Evolutionary conservation across 2,113 vertebrate species (phyloP), one percentile per base, ranked within the genome.

Genomic region (Tenrec ecaudatus): DNA sequence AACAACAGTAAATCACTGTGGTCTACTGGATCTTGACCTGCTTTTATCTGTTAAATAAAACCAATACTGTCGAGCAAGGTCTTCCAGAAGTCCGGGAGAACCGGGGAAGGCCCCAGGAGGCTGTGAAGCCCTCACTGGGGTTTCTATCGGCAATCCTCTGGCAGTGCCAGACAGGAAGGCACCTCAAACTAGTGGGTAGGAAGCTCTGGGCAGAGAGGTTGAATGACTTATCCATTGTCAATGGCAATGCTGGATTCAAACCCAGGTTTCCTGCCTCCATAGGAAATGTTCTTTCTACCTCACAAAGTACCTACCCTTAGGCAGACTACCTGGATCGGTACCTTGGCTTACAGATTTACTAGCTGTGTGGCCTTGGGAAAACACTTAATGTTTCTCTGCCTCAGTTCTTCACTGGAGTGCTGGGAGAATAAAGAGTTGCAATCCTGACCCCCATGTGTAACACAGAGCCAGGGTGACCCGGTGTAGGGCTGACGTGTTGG

Each of bases 51-150:
- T 38, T 33, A 2, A 8, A 33, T 31, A 3, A 22, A 62, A 40
- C 27, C 25, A 20, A 14, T 7, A 2, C 0, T 3, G 12, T 12
- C 0, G 33, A 84, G 43, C 1, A 1, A 0, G 36, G 27, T 17
- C 57, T 73, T 77, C 22, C 27, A 0, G 17, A 57, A 16, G 22
- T 43, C 47, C 11, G 14, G 15, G 38, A 29, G 64, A 4, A 31
- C 31, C 1, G 0, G 38, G 38, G 10, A 3, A 58, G 79, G 78
- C 29, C 62, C 0, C 4, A 3, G 19, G 25, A 43, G n/a, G 47
- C 14, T 20, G 3, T 1, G 6, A 3, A 2, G 47, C 0, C 1
- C 75, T 73, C 53, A 1, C 23, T 20, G 1, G 15, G 71, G 16
- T 53, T 27, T 36, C 33, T 22, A 33, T 31, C 79, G 6, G 29